phyloP scores from a whole-genome alignment of 2,888 invertebrate species.

The Cephalotes varians region DNA sequence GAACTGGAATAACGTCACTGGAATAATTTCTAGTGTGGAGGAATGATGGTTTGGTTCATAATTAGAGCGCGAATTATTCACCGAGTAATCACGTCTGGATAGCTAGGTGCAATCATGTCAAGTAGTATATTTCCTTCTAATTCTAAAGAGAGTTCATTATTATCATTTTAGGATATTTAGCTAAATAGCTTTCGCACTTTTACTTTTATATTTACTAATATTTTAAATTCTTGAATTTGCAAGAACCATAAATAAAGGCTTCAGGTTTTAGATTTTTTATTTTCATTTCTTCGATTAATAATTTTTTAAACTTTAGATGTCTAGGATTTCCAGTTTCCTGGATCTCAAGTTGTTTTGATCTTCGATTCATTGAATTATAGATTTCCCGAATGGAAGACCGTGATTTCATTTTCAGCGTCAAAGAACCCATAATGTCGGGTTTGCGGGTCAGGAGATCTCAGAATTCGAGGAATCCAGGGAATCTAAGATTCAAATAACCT shows the following conservation, averaged over 20 bases:
- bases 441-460: slow-evolving; percentile 3
- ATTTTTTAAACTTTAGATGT: not conserved
- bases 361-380: slow-evolving; percentile 26
- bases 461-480: slow-evolving; percentile 21
- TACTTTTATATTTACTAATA: not conserved
- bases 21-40: slow-evolving; percentile 5
- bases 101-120: slow-evolving; percentile 12
- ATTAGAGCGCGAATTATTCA: slow-evolving; percentile 33
- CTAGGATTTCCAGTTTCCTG: not conserved
- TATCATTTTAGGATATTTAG: not conserved
- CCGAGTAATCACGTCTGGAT: slow-evolving; percentile 3
- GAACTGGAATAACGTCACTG: not conserved
- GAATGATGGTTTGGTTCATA: slow-evolving; percentile 13
- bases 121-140: not conserved
- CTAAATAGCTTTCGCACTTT: not conserved
- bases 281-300: not conserved
- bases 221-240: not conserved
- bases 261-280: not conserved
- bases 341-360: slow-evolving; percentile 6
- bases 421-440: slow-evolving; percentile 27
- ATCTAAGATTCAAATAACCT: slow-evolving; percentile 35
- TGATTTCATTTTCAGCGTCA: slow-evolving; percentile 27
- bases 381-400: slow-evolving; percentile 1
- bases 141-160: slow-evolving; percentile 23
- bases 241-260: not conserved